Evolutionary conservation across 35 echinoderm and acorn worm genomes (phyloP).

Genomic region (Ophiothrix spiculata): DNA sequence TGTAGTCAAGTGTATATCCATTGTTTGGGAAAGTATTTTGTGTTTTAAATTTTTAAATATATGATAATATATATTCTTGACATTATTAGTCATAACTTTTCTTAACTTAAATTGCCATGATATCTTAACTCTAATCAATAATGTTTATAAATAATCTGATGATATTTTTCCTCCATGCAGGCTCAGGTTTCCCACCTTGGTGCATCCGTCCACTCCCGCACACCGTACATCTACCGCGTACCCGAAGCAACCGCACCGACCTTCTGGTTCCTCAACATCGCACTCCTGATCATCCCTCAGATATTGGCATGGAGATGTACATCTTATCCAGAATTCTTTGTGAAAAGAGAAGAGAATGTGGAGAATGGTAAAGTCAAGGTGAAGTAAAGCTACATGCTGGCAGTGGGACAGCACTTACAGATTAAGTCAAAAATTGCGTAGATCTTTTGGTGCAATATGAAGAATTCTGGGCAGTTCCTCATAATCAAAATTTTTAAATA

Average conservation of each 20-base stretch:
- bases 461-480: too few relatives aligned
- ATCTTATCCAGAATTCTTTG: slow-evolving; percentile 1
- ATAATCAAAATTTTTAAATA: too few relatives aligned
- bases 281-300: slow-evolving; percentile 76
- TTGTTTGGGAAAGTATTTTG: neutral
- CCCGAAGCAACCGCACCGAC: slow-evolving; percentile 36
- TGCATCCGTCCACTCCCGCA: slow-evolving; percentile 75
- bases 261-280: slow-evolving; percentile 73
- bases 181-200: slow-evolving; percentile 88
- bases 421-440: too few relatives aligned
- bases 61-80: too few relatives aligned
- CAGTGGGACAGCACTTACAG: too few relatives aligned
- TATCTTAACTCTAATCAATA: too few relatives aligned
- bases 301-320: slow-evolving; percentile 86
- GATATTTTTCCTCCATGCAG: slow-evolving; percentile 41
- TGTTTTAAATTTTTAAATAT: too few relatives aligned
- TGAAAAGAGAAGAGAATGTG: neutral
- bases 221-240: slow-evolving; percentile 85
- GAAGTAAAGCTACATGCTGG: too few relatives aligned
- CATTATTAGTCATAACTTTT: too few relatives aligned
- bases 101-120: too few relatives aligned
- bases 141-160: slow-evolving; percentile 4
- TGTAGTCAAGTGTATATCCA: too few relatives aligned
- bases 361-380: neutral
- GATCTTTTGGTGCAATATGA: too few relatives aligned